These are phyloP conservation scores for Parelbella ahira DNA, from an alignment of 2,888 invertebrate species.

Conservation along the genomic window DNA sequence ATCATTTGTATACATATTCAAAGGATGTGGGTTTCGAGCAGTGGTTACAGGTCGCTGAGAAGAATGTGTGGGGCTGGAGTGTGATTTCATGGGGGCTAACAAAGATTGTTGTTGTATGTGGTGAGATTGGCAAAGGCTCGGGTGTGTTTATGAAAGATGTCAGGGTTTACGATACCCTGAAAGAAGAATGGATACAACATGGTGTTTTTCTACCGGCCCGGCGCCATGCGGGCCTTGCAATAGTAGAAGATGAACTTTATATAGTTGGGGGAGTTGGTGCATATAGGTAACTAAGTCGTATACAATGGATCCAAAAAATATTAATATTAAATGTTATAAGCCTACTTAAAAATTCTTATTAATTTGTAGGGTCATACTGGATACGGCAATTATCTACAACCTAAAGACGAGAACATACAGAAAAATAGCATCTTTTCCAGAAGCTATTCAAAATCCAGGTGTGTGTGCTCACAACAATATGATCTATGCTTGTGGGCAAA, in stretches of 20 bases:
- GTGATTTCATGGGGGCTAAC: slow-evolving; percentile 55
- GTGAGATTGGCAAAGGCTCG: slow-evolving; percentile 61
- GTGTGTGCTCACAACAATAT: slow-evolving; percentile 49
- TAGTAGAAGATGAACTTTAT: slow-evolving; percentile 51
- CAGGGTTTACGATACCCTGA: slow-evolving; percentile 57
- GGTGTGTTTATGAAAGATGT: slow-evolving; percentile 59
- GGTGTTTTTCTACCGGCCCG: slow-evolving; percentile 53
- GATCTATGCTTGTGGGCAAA: slow-evolving; percentile 55
- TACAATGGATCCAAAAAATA: too few relatives aligned
- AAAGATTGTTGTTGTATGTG: slow-evolving; percentile 58
- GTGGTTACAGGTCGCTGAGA: slow-evolving; percentile 61
- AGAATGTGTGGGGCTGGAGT: slow-evolving; percentile 67
- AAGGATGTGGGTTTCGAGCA: slow-evolving; percentile 46
- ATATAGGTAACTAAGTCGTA: slow-evolving; percentile 70
- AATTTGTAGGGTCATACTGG: slow-evolving; percentile 53
- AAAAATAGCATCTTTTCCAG: slow-evolving; percentile 53
- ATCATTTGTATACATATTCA: slow-evolving; percentile 45
- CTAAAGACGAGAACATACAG: slow-evolving; percentile 49
- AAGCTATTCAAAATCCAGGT: slow-evolving; percentile 60
- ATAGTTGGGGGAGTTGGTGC: slow-evolving; percentile 67
- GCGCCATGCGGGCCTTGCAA: slow-evolving; percentile 56
- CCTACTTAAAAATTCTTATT: background rate
- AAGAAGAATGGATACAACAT: slow-evolving; percentile 56
- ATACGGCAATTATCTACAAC: slow-evolving; percentile 53
- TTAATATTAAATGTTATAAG: too few relatives aligned